Evolutionary conservation across 2,797 vertebrate genomes (phyloP).

Genomic region (Brachyalestes nurse): DNA sequence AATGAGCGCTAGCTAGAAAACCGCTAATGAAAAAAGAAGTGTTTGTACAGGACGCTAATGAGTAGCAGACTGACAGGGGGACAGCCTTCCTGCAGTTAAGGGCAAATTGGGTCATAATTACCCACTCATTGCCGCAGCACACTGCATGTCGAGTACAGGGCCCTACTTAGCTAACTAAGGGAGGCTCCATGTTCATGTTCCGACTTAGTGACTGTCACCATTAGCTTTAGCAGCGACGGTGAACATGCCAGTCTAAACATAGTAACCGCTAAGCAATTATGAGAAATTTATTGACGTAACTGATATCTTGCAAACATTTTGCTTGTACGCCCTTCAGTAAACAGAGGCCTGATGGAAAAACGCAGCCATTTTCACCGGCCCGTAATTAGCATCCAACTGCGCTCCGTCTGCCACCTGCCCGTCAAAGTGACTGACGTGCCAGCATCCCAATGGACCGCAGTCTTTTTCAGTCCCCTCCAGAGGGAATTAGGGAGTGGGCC

Average conservation of each 20-base stretch:
- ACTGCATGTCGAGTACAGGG: slow-evolving; percentile 1
- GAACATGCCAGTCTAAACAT: slow-evolving; percentile 2
- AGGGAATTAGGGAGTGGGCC: slow-evolving; percentile 50
- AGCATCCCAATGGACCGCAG: slow-evolving; percentile 49
- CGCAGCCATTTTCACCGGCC: slow-evolving; percentile 19
- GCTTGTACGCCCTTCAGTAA: neutral
- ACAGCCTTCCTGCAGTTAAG: slow-evolving; percentile 46
- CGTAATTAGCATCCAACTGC: slow-evolving; percentile 17
- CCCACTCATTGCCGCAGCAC: slow-evolving; percentile 36
- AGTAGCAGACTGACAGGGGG: slow-evolving; percentile 51
- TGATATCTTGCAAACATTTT: slow-evolving; percentile 36
- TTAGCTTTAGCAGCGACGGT: slow-evolving; percentile 8
- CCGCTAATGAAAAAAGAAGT: slow-evolving; percentile 49
- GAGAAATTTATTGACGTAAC: slow-evolving; percentile 5
- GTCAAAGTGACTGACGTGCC: slow-evolving; percentile 51
- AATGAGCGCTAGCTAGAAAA: slow-evolving; percentile 35
- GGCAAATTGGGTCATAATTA: slow-evolving; percentile 51
- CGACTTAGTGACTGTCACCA: slow-evolving; percentile 4
- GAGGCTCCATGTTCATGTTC: neutral
- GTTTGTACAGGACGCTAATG: slow-evolving; percentile 50
- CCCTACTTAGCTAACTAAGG: slow-evolving; percentile 5
- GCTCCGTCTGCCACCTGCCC: slow-evolving; percentile 15
- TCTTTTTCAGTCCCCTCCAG: slow-evolving; percentile 46
- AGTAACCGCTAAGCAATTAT: neutral
- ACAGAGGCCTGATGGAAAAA: slow-evolving; percentile 6